Evolutionary conservation across 1,140 invertebrate species (phyloP).

Genomic region (Cepaea nemoralis): DNA sequence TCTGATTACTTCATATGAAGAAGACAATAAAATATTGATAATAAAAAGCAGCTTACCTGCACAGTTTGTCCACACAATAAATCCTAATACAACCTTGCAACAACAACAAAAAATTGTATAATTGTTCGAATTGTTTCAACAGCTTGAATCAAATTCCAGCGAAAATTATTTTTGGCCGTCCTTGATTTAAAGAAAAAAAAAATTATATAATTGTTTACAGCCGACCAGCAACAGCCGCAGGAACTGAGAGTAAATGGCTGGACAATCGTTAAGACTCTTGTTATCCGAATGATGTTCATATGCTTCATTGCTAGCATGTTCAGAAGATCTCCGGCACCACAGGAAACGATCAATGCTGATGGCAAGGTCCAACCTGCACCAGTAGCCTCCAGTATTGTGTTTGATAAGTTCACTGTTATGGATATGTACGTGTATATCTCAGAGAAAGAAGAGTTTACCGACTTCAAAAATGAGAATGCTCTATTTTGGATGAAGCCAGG

Average conservation of each 20-base stretch:
- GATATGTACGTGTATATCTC: slow-evolving; percentile 93
- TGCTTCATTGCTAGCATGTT: slow-evolving; percentile 96
- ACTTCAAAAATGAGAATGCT: slow-evolving; percentile 78
- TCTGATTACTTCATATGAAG: too few relatives aligned
- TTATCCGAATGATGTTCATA: slow-evolving; percentile 87
- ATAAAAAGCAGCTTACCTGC: too few relatives aligned
- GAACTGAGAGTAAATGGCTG: slow-evolving; percentile 61
- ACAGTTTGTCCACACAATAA: too few relatives aligned
- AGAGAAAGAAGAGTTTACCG: slow-evolving; percentile 77
- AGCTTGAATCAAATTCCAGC: too few relatives aligned
- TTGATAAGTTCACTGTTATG: slow-evolving; percentile 53
- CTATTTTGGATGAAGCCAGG: slow-evolving; percentile 89
- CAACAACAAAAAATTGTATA: too few relatives aligned
- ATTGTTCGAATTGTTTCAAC: too few relatives aligned
- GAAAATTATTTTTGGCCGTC: too few relatives aligned
- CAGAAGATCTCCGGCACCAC: slow-evolving; percentile 73
- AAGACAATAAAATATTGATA: too few relatives aligned
- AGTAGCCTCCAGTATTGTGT: slow-evolving; percentile 61
- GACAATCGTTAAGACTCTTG: slow-evolving; percentile 71
- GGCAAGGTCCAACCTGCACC: slow-evolving; percentile 29
- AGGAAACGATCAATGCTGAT: slow-evolving; percentile 58
- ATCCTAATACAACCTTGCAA: too few relatives aligned
- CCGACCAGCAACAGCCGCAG: slow-evolving; percentile 53
- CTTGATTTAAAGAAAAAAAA: too few relatives aligned
- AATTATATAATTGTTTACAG: too few relatives aligned